Base-by-base conservation (phyloP, 2,113 vertebrate species). In the Epinephelus lanceolatus region DNA sequence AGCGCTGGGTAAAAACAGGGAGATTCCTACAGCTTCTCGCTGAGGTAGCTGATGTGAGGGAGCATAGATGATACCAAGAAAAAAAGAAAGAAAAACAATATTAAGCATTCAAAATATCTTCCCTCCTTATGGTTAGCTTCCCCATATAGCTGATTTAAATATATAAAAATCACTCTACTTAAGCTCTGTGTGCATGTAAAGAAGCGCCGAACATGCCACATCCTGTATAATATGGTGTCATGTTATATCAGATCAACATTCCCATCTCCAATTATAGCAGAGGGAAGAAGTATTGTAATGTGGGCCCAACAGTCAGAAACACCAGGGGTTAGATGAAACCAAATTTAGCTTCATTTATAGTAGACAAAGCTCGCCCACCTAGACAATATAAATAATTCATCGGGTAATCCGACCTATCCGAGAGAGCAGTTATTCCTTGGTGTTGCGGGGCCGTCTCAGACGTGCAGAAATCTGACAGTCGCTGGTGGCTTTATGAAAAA, bases 301-400 rank as follows among this genome's bases (percentile, higher is more conserved):
- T 52, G 18, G 11, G 25, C 21, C 27, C 51, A 59, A 56, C 30
- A 42, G 27, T 78, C 9, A 81, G 45, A 71, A 49, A 66, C 68
- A 83, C 70, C 71, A 57, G 17, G 81, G 83, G 75, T 81, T 71
- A 61, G 71, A 55, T 42, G 37, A 81, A 71, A 85, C n/a, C 27
- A 30, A 70, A 79, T 67, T 81, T 79, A 37, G 55, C 19, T 72
- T 81, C 30, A 88, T 83, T 82, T 85, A 71, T 52, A 75, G 72
- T 6, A 53, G 72, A 86, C 49, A 86, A 88, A 83, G 69, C 40
- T 75, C n/a, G 21, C 53, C 74, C 78, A 42, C 79, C 27, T 67
- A 65, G 57, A 62, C 18, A 51, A 53, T 13, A 87, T 93, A 76
- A 89, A 93, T 92, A 86, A 93, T 93, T 94, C 79, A 94, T 84